phyloP scores from a whole-genome alignment of 2,888 invertebrate genomes.

The Ametastegia equiseti region DNA sequence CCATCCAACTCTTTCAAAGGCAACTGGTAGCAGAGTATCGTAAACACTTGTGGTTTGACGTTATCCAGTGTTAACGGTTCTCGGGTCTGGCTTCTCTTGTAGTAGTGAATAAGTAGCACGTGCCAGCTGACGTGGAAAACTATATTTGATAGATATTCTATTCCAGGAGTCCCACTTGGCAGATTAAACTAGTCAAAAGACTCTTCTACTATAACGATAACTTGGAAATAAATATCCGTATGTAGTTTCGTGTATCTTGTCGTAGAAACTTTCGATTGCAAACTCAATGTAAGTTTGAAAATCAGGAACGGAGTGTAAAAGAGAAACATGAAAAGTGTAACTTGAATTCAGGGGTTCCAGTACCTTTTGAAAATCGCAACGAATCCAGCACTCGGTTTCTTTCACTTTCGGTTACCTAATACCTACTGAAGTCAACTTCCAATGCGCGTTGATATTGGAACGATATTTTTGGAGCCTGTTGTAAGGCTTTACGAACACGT shows the following conservation, averaged over 20 bases:
- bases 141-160: not conserved
- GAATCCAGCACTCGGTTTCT: no score
- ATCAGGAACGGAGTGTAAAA: not conserved
- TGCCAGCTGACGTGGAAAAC: not conserved
- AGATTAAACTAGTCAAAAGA: conserved; percentile 57
- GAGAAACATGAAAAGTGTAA: no score
- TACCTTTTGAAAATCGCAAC: no score
- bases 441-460: no score
- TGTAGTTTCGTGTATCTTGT: not conserved
- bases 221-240: no score
- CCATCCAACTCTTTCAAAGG: not conserved
- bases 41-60: conserved; percentile 30
- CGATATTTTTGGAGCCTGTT: no score
- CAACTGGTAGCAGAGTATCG: not conserved
- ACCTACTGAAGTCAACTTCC: no score
- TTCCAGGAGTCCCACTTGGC: conserved; percentile 12
- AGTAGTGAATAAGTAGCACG: conserved; percentile 17
- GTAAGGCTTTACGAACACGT: no score
- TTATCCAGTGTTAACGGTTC: conserved; percentile 39
- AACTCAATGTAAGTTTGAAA: not conserved
- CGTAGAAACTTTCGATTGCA: not conserved
- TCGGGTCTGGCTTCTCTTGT: conserved; percentile 33
- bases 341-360: no score
- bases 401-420: no score
- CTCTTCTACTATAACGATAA: not conserved